Percentiles rank a stretch among this genome's conserved stretches.
Evolutionary conservation across 2,797 vertebrate species (phyloP).

Genomic region (Serranus cabrilla): DNA sequence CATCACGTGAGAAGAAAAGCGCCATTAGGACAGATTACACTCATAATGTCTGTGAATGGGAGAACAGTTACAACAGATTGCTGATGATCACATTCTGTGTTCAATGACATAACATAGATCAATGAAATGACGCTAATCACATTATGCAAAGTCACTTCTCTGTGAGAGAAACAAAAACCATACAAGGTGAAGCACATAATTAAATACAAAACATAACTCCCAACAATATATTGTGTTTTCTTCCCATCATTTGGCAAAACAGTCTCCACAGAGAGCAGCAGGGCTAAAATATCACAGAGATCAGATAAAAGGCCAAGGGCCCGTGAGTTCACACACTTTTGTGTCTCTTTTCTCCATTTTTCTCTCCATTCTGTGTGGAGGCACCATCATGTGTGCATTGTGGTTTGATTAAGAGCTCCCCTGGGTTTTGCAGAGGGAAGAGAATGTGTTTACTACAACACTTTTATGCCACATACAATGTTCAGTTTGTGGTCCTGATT

Average conservation of each 20-base stretch:
- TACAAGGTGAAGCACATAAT: conserved; percentile 43
- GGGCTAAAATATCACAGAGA: conserved; percentile 54
- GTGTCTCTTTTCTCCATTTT: conserved; percentile 26
- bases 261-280: conserved; percentile 12
- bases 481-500: conserved; percentile 90
- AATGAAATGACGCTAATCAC: conserved; percentile 50
- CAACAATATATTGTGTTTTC: conserved; percentile 31
- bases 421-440: conserved; percentile 71
- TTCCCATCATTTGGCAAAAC: conserved; percentile 45
- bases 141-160: conserved; percentile 34
- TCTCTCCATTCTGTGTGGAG: conserved; percentile 50
- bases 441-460: conserved; percentile 92
- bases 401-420: conserved; percentile 89
- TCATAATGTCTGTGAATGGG: conserved; percentile 42
- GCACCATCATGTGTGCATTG: conserved; percentile 72
- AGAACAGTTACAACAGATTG: conserved; percentile 50
- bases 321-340: conserved; percentile 41
- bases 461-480: conserved; percentile 87
- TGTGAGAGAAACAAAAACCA: conserved; percentile 35
- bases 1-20: conserved; percentile 7
- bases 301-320: conserved; percentile 39
- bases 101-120: conserved; percentile 52
- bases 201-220: conserved; percentile 29
- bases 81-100: conserved; percentile 58
- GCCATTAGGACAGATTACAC: conserved; percentile 26